Base-by-base conservation (phyloP, 2,797 vertebrate species). In the Mormyrus hasselquistii region DNA sequence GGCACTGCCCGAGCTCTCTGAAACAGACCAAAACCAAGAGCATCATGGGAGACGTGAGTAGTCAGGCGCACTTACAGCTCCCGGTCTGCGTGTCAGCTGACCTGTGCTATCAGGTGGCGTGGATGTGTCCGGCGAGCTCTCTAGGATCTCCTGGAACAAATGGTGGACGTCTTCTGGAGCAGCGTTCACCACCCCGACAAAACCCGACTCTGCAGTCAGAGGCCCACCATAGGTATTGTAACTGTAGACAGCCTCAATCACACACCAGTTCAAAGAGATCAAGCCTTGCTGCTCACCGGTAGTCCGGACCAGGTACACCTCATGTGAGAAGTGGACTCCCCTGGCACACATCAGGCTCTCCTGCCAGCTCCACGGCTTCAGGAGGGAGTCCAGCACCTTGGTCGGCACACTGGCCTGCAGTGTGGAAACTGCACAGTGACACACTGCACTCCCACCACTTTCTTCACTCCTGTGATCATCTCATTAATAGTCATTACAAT, bases 121-220 rank as follows among this genome's bases (percentile, higher is more conserved):
- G 62, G 62, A 87, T 59, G 34, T 59, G 8, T 19, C 76, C 25
- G 89, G 88, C 41, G 88, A n/a, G 10, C 90, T 91, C 16, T 14
- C 49, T 50, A 87, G 89, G 53, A 16, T 90, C 57, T 86, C 83
- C 89, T 93, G 49, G 86, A 97, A 87, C 82, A 97, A 91, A 5
- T 90, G 89, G 25, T 90, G 92, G 0, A 99, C 83, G 3, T 95
- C 91, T 44, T 93, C 89, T 41, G 93, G 94, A 79, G 96, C 92
- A 2, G 96, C 94, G 0, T 92, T 92, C 85, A 95, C 95, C 29
- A 97, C 92, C 5, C 97, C 97, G 22, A 95, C 90, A 92, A 99
- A 98, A n/a, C 97, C 97, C n/a, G 89, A 89, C 14, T 89, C 98
- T 98, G 92, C 3, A 94, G 85, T 0, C 88, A 90, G 50, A 10